Evolutionary conservation across 2,888 invertebrate species (phyloP), one percentile per base, ranked within the genome.

Genomic region (Oscheius sp.): DNA sequence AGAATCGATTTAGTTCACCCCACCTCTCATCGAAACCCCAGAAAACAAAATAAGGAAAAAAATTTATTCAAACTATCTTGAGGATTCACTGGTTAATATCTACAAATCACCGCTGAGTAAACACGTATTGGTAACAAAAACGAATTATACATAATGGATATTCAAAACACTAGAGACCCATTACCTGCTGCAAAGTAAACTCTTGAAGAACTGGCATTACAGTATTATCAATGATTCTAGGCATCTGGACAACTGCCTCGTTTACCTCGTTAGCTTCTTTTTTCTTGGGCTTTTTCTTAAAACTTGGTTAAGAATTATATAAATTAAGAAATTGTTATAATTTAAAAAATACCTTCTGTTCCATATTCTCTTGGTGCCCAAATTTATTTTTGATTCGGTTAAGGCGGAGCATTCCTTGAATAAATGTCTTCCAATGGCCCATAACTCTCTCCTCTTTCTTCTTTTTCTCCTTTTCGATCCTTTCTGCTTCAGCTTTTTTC

Each of bases 401-500:
- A 27, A 71, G 53, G 31, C 76, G 70, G 3, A 76, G 58, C 46
- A 70, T 70, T 37, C 76, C 76, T 45, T 65, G 68, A 66, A 79
- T 79, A 45, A 79, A 23, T 42, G 63, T 74, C 8, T 46, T 61
- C 79, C 79, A 79, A 48, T 76, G 72, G 20, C 64, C 75, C 17
- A 69, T 23, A 10, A 75, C 58, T 52, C 68, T 45, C 12, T 75
- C 74, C 27, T 61, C 29, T 4, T 12, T 10, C 20, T 48, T 31
- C 53, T 65, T 45, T 29, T 71, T 74, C 52, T 79, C 75, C 15
- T 72, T 67, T 42, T 74, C 80, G 50, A 69, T 72, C 31, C 73
- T 71, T 10, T 84, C 84, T 65, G 86, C 86, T 75, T 89, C 88
- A 48, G 88, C 87, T 72, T 91, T 89, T 82, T 93, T 90, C 95